Conservation (phyloP, 2,888 invertebrate species). For the Amiota mariae region DNA sequence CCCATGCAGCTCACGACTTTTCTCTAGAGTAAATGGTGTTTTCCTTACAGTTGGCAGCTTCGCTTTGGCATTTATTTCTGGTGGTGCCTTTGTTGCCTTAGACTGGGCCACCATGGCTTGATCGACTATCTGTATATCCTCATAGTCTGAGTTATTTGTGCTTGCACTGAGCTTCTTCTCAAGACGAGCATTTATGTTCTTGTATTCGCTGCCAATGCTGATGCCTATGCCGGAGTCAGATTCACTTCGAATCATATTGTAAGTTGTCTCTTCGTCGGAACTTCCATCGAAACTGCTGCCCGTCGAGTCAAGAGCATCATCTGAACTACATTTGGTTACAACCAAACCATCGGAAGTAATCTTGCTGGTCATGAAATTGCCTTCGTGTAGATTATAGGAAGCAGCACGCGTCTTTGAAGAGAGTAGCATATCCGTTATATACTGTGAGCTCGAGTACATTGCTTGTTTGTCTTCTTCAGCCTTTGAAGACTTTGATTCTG, state of each 20-base stretch:
- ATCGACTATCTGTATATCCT: conserved; percentile 72
- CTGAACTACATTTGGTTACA: conserved; percentile 73
- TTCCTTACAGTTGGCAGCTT: background rate
- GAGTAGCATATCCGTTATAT: conserved; percentile 73
- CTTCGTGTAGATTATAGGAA: conserved; percentile 72
- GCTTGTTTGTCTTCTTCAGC: conserved; percentile 44
- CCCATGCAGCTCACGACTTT: conserved; percentile 85
- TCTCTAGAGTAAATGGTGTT: conserved; percentile 71
- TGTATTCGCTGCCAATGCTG: conserved; percentile 71
- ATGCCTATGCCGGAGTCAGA: conserved; percentile 74
- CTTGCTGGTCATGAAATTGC: conserved; percentile 73
- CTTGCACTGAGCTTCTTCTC: conserved; percentile 70
- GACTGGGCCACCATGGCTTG: conserved; percentile 46
- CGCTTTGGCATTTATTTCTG: conserved; percentile 9
- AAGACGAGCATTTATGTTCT: conserved; percentile 52
- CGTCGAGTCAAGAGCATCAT: conserved; percentile 73
- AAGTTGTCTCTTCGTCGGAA: conserved; percentile 73
- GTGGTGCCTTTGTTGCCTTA: conserved; percentile 7
- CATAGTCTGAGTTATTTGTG: conserved; percentile 72
- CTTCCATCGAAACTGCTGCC: conserved; percentile 74
- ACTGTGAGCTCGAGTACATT: conserved; percentile 69
- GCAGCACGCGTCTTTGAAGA: conserved; percentile 72
- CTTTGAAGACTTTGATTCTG: conserved; percentile 9
- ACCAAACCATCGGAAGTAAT: conserved; percentile 73
- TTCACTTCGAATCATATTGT: conserved; percentile 74